These are phyloP conservation scores for Gopherus flavomarginatus DNA, from an alignment of 2,113 vertebrate species.

Conservation along the genomic window DNA sequence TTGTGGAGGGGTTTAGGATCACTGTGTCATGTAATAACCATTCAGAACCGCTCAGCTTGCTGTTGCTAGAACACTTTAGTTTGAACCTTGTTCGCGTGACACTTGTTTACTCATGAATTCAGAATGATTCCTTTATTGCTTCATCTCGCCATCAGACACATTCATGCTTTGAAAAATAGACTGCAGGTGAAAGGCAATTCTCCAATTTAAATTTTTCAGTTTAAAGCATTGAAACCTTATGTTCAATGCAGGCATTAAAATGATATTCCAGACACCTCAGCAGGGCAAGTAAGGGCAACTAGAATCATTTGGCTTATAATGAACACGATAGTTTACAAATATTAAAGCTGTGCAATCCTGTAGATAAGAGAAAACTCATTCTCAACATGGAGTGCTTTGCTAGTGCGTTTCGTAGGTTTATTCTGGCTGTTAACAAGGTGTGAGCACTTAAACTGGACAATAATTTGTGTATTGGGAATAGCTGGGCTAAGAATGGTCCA, in stretches of 20 bases:
- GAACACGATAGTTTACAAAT: background rate
- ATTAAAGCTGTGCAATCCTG: background rate
- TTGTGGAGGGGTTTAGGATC: background rate
- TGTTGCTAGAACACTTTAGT: background rate
- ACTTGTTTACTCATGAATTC: background rate
- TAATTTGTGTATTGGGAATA: background rate
- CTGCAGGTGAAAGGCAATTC: background rate
- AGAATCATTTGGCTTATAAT: slow-evolving; percentile 9
- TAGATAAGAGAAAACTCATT: background rate
- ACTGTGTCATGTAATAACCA: background rate
- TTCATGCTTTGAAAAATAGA: background rate
- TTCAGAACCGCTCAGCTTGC: background rate
- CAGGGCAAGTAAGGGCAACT: background rate
- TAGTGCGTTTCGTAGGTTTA: background rate
- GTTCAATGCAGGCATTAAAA: background rate
- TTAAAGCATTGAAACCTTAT: background rate
- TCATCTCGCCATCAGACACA: background rate
- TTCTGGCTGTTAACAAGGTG: background rate
- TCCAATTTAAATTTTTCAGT: too few species aligned
- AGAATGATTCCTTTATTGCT: background rate
- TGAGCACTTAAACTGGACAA: background rate
- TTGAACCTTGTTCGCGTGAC: background rate
- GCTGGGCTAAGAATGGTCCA: background rate
- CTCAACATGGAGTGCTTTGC: background rate
- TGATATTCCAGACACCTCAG: background rate